Evolutionary conservation across 2,888 invertebrate species (phyloP).

Genomic region (Helicoverpa assulta): DNA sequence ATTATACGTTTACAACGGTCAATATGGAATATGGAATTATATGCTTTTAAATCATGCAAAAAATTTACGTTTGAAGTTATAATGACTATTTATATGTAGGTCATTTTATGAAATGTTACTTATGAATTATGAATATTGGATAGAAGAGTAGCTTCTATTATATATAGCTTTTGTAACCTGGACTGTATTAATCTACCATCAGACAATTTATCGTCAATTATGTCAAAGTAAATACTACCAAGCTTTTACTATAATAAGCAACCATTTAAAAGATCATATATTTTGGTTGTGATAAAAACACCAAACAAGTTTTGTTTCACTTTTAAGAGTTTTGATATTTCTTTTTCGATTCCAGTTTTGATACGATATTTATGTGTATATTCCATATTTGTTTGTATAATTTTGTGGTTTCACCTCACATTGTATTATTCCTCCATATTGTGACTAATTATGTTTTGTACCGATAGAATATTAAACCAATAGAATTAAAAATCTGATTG

Average conservation of each 20-base stretch:
- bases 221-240: conserved; percentile 35
- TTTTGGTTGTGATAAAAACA: conserved; percentile 38
- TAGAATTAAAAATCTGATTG: neutral
- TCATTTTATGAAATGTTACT: neutral
- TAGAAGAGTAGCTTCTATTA: neutral
- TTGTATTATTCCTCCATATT: conserved; percentile 28
- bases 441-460: conserved; percentile 26
- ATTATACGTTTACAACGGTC: neutral
- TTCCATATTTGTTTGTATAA: conserved; percentile 55
- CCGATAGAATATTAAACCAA: conserved; percentile 28
- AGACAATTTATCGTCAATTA: conserved; percentile 19
- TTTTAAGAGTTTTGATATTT: conserved; percentile 47
- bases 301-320: conserved; percentile 25
- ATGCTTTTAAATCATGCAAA: neutral
- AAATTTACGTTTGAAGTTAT: neutral
- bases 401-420: conserved; percentile 36
- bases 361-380: conserved; percentile 55
- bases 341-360: conserved; percentile 51
- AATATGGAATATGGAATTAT: neutral
- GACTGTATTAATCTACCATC: neutral
- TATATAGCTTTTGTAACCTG: neutral
- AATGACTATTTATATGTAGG: neutral
- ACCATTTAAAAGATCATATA: conserved; percentile 36
- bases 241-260: conserved; percentile 15
- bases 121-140: neutral